A percentile compares a stretch with the other conserved stretches of the same genome.
phyloP scores from a whole-genome alignment of 92 coral and sea anemone species.

The Phenganax subtilis region DNA sequence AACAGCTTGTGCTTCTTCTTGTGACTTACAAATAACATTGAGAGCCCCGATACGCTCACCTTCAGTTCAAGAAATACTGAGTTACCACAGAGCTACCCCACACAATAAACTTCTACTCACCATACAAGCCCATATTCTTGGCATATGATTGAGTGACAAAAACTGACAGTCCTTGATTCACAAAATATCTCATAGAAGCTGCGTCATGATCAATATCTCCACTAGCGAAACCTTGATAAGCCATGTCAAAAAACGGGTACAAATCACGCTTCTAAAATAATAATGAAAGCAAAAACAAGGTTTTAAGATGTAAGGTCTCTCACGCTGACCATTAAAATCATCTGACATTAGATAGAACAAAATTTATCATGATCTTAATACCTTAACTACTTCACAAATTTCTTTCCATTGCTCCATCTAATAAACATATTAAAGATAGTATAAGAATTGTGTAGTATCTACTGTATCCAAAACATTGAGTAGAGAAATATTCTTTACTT shows the following conservation, averaged over 20 bases:
- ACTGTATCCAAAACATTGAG: neutral
- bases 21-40: slow-evolving; percentile 65
- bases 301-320: neutral
- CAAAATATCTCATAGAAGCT: slow-evolving; percentile 77
- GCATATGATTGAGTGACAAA: slow-evolving; percentile 92
- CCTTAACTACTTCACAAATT: slow-evolving; percentile 77
- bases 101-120: slow-evolving; percentile 43
- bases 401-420: slow-evolving; percentile 96
- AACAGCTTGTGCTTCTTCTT: slow-evolving; percentile 86
- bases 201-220: slow-evolving; percentile 93
- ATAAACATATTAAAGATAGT: neutral
- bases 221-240: slow-evolving; percentile 98
- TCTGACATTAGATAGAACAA: too few relatives aligned
- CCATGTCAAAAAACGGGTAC: slow-evolving; percentile 97
- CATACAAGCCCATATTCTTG: slow-evolving; percentile 98
- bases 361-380: slow-evolving; percentile 8
- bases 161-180: slow-evolving; percentile 78
- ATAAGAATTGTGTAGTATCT: neutral
- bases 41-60: slow-evolving; percentile 90
- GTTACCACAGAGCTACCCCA: too few relatives aligned
- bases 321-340: too few relatives aligned
- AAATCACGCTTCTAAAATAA: slow-evolving; percentile 62
- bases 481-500: slow-evolving; percentile 47
- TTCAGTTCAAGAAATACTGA: slow-evolving; percentile 16
- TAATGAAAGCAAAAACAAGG: neutral